Evolutionary conservation across 1,140 invertebrate species (phyloP), one percentile per base, ranked within the genome.

Genomic region (Nephila pilipes): DNA sequence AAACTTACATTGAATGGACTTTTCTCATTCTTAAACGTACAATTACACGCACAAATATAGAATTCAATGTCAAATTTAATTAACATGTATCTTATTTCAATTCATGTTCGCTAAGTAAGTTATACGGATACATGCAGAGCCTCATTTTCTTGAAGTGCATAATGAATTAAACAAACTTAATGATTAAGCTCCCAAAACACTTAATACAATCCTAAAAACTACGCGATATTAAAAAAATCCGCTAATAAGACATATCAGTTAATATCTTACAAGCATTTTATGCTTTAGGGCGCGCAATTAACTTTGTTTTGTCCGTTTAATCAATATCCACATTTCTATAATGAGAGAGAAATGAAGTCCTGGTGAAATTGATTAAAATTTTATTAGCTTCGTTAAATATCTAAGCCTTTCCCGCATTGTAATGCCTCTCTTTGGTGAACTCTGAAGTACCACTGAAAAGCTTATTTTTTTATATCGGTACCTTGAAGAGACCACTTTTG

Each of bases 401-500:
- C 10, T 22, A 54, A 20, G 80, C 38, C 22, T 83, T 55, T 83
- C 38, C 57, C 10, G 25, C 29, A 85, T 85, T 57, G 55, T 58
- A 54, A 55, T 80, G 29, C 55, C 57, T 58, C 46, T 83, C 57
- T 85, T 83, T 46, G 38, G 80, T 55, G 54, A 83, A 22, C n/a
- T 22, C 22, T 54, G 80, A 83, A 83, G 80, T 83, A 22, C 38
- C 29, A 12, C 38, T 54, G 14, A 83, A 54, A 22, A 83, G 18
- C 22, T 65, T 22, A 57, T 25, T 57, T 58, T 58, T 87, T 32
- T 36, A 54, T 36, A 36, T 38, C 22, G 5, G n/a, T 2, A 32
- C 80, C 58, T 57, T 60, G 85, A 87, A 87, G 46, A n/a, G 58
- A 63, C 55, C 55, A 38, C 85, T 87, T 60, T 55, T 4, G 14